A percentile compares a stretch with the other conserved stretches of the same genome.
These are phyloP conservation scores for Lycaon pictus DNA, from an alignment of 2,113 vertebrate genomes.

Conservation along the genomic window DNA sequence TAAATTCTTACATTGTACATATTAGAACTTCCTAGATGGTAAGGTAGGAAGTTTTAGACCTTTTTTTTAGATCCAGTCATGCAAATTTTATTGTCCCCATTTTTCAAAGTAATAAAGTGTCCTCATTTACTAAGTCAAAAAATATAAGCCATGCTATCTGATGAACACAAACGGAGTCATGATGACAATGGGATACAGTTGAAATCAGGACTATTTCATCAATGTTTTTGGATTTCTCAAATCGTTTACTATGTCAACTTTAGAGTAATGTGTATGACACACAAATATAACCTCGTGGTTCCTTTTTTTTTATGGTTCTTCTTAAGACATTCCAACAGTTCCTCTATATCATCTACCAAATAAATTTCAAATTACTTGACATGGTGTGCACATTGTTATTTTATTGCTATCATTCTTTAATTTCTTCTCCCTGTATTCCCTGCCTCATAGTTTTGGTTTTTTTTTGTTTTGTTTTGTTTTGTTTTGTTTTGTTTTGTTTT, in stretches of 20 bases:
- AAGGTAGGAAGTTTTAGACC: neutral
- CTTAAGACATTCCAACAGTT: slow-evolving; percentile 18
- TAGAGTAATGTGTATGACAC: neutral
- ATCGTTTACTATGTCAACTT: neutral
- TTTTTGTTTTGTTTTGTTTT: neutral
- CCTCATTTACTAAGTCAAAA: neutral
- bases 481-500: neutral
- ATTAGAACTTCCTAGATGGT: neutral
- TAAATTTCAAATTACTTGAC: neutral
- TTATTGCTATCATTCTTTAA: neutral
- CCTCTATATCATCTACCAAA: neutral
- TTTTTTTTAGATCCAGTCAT: neutral
- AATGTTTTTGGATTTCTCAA: neutral
- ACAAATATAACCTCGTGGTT: neutral
- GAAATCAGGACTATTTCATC: neutral
- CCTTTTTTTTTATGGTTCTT: too few species aligned
- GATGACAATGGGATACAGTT: neutral
- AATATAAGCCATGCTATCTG: neutral
- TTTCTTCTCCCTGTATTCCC: neutral
- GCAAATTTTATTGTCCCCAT: neutral
- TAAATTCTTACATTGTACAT: neutral
- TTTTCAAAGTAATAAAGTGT: neutral
- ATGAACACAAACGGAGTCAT: neutral
- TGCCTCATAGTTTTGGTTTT: neutral
- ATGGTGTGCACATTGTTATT: neutral